Evolutionary conservation across 2,888 invertebrate genomes (phyloP).

Genomic region (Rhopalosiphum nymphaeae): DNA sequence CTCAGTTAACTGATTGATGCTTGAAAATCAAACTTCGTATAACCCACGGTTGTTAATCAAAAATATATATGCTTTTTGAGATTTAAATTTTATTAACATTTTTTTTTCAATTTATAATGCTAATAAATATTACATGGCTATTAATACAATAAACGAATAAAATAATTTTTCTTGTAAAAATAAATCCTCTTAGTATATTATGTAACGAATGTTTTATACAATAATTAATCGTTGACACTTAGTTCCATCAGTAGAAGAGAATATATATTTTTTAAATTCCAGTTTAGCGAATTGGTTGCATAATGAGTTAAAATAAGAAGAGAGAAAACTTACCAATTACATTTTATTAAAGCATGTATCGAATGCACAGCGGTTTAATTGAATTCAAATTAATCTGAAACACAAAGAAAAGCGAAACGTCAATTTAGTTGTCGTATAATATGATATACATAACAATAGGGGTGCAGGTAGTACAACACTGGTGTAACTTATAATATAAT

Average conservation of each 20-base stretch:
- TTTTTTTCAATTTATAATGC: not conserved
- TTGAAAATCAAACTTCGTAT: not conserved
- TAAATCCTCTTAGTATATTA: not conserved
- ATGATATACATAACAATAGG: not conserved
- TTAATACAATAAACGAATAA: not conserved
- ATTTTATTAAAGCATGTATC: constrained; percentile 2
- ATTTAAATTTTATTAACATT: not conserved
- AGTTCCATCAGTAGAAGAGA: not conserved
- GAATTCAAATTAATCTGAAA: constrained; percentile 21
- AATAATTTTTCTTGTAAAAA: constrained; percentile 5
- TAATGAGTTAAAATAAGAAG: not conserved
- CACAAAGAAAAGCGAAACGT: constrained; percentile 6
- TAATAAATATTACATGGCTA: not conserved
- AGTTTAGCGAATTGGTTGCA: not conserved
- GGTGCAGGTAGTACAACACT: not conserved
- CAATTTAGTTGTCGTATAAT: not conserved
- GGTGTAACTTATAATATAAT: not conserved
- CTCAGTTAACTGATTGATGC: not conserved
- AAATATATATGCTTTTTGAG: not conserved
- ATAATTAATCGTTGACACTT: not conserved
- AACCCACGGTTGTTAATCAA: not conserved
- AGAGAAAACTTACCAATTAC: constrained; percentile 44
- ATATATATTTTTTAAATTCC: not conserved
- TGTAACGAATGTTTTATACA: not conserved
- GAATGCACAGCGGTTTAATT: not conserved